Base-by-base conservation (phyloP, 92 coral and sea anemone genomes). In the Palythoa grandis region DNA sequence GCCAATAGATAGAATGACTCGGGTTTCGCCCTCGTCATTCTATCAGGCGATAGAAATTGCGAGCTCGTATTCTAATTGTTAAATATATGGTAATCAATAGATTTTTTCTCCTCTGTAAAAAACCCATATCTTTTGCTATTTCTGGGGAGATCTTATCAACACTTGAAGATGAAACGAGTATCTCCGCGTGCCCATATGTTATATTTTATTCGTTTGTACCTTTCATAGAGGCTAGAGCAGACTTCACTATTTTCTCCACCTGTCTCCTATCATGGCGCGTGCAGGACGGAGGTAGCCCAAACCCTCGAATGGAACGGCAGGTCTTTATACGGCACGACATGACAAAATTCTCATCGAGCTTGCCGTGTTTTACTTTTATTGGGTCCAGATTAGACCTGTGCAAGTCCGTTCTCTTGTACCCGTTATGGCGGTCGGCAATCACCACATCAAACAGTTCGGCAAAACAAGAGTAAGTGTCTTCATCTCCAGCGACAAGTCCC, bases 401-500 rank as follows among this genome's bases (percentile, higher is more conserved):
- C 3, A 68, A 43, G 39, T 79, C 78, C 1, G 79, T 71, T 56
- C 25, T 77, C 72, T 87, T 91, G 88, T 91, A 91, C 0, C 93
- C 93, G 50, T 91, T 91, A 69, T 91, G 93, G 47, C 93, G 93
- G 82, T 91, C 93, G 24, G 88, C 93, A 47, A 91, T 91, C 24
- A 91, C 83, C 1, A 85, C 88, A 67, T 91, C 93, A 61, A 91
- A 91, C 54, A 91, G 82, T 23, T 91, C 93, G 19, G 88, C 78
- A 75, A 91, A 91, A 23, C 84, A 77, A 4, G 71, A 77, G 48
- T 85, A 91, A 20, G 88, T 70, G 4, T 87, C 83, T 39, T 91
- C 93, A 54, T 91, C 93, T 6, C 93, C 93, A 17, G 93, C 93
- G 6, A 91, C 88, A 13, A 91, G 76, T 23, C 93, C 93, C 19